These are phyloP conservation scores for Sphecodes monilicornis DNA, from an alignment of 2,888 invertebrate species.

Conservation along the genomic window DNA sequence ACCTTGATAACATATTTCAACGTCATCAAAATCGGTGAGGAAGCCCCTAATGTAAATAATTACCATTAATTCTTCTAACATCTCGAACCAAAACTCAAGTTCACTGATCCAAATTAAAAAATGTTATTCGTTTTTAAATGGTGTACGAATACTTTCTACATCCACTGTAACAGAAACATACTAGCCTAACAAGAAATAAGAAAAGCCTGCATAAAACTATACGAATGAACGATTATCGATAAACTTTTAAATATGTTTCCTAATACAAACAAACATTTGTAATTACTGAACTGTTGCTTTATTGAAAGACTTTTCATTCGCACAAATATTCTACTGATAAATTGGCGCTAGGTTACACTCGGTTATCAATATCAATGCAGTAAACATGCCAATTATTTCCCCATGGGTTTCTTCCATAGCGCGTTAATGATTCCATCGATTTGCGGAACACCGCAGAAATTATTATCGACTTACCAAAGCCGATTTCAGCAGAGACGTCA, in stretches of 20 bases:
- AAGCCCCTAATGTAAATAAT: too few relatives aligned
- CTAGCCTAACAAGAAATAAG: neutral
- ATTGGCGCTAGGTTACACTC: neutral
- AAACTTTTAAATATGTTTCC: neutral
- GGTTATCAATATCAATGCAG: neutral
- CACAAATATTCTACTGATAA: neutral
- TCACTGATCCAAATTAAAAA: too few relatives aligned
- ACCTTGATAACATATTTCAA: too few relatives aligned
- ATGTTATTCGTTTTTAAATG: too few relatives aligned
- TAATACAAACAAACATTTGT: neutral
- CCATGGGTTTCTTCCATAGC: neutral
- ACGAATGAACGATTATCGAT: neutral
- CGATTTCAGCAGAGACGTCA: neutral
- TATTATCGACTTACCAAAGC: neutral
- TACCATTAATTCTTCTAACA: too few relatives aligned
- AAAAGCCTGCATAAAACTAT: neutral
- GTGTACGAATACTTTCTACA: too few relatives aligned
- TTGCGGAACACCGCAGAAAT: constrained; percentile 7
- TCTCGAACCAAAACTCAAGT: too few relatives aligned
- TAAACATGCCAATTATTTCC: neutral
- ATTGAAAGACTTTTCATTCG: neutral
- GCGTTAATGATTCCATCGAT: neutral
- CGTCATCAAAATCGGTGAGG: too few relatives aligned
- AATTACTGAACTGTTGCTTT: neutral
- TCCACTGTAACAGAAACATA: neutral